Conservation (phyloP, 2,797 vertebrate genomes). For the Varecia variegata region DNA sequence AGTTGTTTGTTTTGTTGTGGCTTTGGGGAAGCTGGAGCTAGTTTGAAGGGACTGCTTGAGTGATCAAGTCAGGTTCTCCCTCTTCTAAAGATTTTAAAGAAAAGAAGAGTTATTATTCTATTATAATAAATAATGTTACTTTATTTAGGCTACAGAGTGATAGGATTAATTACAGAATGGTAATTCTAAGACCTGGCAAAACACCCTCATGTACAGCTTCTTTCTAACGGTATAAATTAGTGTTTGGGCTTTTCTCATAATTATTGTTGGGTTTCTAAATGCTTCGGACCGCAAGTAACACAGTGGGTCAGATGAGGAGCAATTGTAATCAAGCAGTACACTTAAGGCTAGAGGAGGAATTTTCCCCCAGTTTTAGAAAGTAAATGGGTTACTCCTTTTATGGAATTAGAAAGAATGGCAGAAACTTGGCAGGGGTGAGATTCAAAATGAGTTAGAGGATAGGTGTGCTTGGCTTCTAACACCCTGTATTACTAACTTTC, state of each 20-base stretch:
- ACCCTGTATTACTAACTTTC: not conserved
- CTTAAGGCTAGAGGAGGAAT: not conserved
- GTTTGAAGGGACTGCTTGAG: not conserved
- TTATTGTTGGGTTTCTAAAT: not conserved
- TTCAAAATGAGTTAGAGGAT: not conserved
- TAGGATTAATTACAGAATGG: not conserved
- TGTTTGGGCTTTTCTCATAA: not conserved
- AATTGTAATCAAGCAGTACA: not conserved
- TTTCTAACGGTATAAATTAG: not conserved
- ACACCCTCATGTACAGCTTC: not conserved
- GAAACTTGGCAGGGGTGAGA: not conserved
- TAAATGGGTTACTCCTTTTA: not conserved
- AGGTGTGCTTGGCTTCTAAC: not conserved
- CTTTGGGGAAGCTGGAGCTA: not conserved
- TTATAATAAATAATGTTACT: not conserved
- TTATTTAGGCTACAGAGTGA: not conserved
- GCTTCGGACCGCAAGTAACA: not conserved
- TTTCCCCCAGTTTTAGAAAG: not conserved
- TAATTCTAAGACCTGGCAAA: slow-evolving; percentile 10
- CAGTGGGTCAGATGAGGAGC: not conserved
- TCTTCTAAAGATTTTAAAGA: not conserved
- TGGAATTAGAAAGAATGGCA: not conserved
- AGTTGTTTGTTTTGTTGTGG: slow-evolving; percentile 25
- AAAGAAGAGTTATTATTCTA: slow-evolving; percentile 8
- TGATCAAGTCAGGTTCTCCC: not conserved